phyloP scores from a whole-genome alignment of 2,113 vertebrate species.

The Nycticebus coucang region DNA sequence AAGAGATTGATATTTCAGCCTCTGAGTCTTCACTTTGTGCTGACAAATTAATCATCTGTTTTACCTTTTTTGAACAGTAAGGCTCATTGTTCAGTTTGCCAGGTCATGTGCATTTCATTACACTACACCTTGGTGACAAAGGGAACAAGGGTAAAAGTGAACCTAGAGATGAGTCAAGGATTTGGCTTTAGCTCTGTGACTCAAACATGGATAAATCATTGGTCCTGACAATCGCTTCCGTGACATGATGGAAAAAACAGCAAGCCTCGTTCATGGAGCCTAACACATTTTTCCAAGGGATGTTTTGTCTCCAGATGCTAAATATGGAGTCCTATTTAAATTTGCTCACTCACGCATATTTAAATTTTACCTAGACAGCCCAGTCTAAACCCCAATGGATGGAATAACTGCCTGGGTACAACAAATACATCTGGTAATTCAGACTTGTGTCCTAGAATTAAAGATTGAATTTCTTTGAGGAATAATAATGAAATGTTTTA shows the following conservation, averaged over 20 bases:
- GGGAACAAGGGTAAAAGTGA: conserved; percentile 54
- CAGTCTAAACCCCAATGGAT: conserved; percentile 17
- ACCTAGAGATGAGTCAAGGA: conserved; percentile 46
- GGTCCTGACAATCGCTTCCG: conserved; percentile 13
- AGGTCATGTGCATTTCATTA: conserved; percentile 65
- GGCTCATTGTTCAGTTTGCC: conserved; percentile 67
- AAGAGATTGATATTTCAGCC: conserved; percentile 69
- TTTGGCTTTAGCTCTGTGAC: conserved; percentile 61
- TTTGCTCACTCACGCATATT: conserved; percentile 58
- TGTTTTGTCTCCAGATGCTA: conserved; percentile 14
- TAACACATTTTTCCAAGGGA: conserved; percentile 4
- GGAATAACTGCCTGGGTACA: conserved; percentile 54
- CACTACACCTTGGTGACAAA: conserved; percentile 64
- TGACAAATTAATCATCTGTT: conserved; percentile 79
- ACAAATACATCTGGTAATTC: conserved; percentile 40
- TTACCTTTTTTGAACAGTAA: conserved; percentile 70
- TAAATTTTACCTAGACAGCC: conserved; percentile 64
- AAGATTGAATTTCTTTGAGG: conserved; percentile 56
- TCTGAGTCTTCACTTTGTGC: conserved; percentile 71
- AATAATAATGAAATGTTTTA: conserved; percentile 45
- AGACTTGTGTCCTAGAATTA: conserved; percentile 23
- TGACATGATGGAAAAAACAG: conserved; percentile 62
- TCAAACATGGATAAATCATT: conserved; percentile 50
- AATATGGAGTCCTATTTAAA: conserved; percentile 49
- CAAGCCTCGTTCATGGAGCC: not conserved